Base-by-base conservation (phyloP, 2,888 invertebrate species). In the Amphimallon solstitiale region DNA sequence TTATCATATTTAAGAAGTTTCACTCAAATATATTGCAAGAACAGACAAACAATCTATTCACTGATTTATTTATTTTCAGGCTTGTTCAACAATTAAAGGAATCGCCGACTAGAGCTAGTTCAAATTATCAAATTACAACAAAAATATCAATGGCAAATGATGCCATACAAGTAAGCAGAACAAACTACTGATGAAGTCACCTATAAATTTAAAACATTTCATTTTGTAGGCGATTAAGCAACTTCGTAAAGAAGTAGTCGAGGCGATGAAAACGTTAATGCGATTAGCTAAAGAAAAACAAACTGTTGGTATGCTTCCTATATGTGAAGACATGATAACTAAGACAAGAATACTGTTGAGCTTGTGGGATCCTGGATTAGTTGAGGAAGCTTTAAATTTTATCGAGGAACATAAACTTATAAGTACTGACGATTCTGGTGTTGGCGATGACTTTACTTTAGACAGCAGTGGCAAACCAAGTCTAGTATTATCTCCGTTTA, bases 371-470 rank as follows among this genome's bases (percentile, higher is more conserved):
- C 92, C 93, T 0, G 89, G 89, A 6, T 84, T 94, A 37, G 91
- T 96, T 0, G 95, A 95, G 78, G 94, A 95, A 78, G 92, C 94
- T 0, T 85, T 96, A 46, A 89, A 90, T 7, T 92, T 91, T 75
- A 88, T 95, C 49, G 94, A 94, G 74, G 90, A 92, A 79, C 90
- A 92, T 75, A 91, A 90, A 80, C 83, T 88, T 6, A 77, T 82
- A 74, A 67, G 73, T 3, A 78, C 78, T 4, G 81, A 81, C 38
- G 82, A 81, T 75, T 80, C 80, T 2, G 81, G 80, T 15, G 79
- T 78, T 6, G 76, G 77, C 48, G 82, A 81, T 61, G 82, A 79
- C 69, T 76, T 77, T 68, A 76, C 70, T 63, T 75, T 77, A 70
- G 77, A 80, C 61, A 75, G 77, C 12, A 78, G 70, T 59, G 74